Evolutionary conservation across 1,140 invertebrate species (phyloP).

Genomic region (Dendroctonus valens): DNA sequence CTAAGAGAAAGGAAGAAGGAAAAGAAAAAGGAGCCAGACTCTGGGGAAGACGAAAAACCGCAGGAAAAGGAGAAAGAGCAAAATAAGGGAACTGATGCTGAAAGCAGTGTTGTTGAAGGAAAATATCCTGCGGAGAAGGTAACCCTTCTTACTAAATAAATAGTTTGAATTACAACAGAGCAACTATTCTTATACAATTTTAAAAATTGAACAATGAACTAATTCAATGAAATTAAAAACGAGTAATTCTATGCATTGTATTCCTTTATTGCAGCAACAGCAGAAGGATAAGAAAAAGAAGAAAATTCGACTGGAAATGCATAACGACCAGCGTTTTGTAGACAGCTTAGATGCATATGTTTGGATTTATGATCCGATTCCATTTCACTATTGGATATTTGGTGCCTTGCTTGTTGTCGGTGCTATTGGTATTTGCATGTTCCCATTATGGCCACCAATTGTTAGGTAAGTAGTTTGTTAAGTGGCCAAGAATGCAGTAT

Average conservation of each 20-base stretch:
- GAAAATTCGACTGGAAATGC: slow-evolving; percentile 89
- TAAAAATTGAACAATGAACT: too few species aligned
- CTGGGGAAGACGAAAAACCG: slow-evolving; percentile 51
- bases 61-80: slow-evolving; percentile 45
- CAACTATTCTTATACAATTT: too few species aligned
- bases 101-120: slow-evolving; percentile 48
- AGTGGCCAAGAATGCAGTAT: neutral
- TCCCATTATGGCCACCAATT: slow-evolving; percentile 94
- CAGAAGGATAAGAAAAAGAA: slow-evolving; percentile 64
- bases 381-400: slow-evolving; percentile 94
- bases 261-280: neutral
- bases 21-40: slow-evolving; percentile 57
- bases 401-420: slow-evolving; percentile 89
- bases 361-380: slow-evolving; percentile 99
- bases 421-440: slow-evolving; percentile 94
- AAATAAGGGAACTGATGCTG: slow-evolving; percentile 47
- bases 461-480: slow-evolving; percentile 62
- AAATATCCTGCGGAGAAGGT: slow-evolving; percentile 32
- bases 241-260: neutral
- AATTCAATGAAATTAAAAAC: too few species aligned
- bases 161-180: too few species aligned
- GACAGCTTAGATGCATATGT: slow-evolving; percentile 96
- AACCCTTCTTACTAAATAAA: slow-evolving; percentile 9
- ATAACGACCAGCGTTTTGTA: slow-evolving; percentile 89
- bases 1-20: slow-evolving; percentile 67